These are phyloP conservation scores for Eupeodes corollae DNA, from an alignment of 1,140 invertebrate species.

Conservation along the genomic window DNA sequence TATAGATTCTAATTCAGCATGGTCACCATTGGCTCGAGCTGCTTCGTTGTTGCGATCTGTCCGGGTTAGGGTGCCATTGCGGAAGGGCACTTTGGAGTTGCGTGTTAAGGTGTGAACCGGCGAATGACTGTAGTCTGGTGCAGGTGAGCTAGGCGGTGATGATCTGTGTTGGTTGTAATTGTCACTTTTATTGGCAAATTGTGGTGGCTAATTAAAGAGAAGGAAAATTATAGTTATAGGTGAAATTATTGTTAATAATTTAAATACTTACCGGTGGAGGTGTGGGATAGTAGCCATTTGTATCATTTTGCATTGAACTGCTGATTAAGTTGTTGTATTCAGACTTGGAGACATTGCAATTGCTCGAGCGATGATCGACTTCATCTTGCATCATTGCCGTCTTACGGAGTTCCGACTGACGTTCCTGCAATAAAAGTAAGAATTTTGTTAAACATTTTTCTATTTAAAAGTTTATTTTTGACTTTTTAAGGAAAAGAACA, in stretches of 20 bases:
- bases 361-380: slow-evolving; percentile 2
- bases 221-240: background rate
- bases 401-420: slow-evolving; percentile 6
- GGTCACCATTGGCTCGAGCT: slow-evolving; percentile 39
- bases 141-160: slow-evolving; percentile 37
- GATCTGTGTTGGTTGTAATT: background rate
- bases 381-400: slow-evolving; percentile 9
- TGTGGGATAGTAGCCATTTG: slow-evolving; percentile 39
- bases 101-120: background rate
- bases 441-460: background rate
- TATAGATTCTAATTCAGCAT: slow-evolving; percentile 56
- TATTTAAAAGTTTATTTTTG: background rate
- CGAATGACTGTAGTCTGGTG: slow-evolving; percentile 48
- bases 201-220: slow-evolving; percentile 28
- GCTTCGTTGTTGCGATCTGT: slow-evolving; percentile 18
- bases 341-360: background rate
- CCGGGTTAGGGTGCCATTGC: slow-evolving; percentile 11
- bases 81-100: background rate
- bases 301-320: slow-evolving; percentile 8
- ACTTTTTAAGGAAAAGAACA: too few relatives aligned
- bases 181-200: slow-evolving; percentile 22
- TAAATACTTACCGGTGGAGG: slow-evolving; percentile 45
- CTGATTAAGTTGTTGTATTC: slow-evolving; percentile 9
- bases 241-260: background rate
- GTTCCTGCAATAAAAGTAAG: slow-evolving; percentile 5